These are phyloP conservation scores for Leucoma salicis DNA, from an alignment of 2,888 invertebrate species.

Conservation along the genomic window DNA sequence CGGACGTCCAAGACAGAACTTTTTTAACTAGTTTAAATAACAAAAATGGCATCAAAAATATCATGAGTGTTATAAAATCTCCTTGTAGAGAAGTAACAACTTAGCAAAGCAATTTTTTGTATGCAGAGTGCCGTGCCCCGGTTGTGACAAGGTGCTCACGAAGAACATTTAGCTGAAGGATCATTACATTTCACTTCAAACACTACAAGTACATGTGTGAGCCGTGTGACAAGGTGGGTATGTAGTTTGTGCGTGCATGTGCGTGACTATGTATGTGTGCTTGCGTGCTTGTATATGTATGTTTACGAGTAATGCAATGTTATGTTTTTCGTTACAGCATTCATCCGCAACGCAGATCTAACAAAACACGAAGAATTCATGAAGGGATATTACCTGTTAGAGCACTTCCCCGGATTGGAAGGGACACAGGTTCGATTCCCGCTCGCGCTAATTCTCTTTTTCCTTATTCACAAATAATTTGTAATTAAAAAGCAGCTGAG, in stretches of 20 bases:
- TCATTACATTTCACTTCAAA: slow-evolving; percentile 53
- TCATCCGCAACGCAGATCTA: slow-evolving; percentile 48
- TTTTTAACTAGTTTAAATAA: no score
- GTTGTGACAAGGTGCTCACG: slow-evolving; percentile 54
- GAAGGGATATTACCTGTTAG: slow-evolving; percentile 51
- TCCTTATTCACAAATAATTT: no score
- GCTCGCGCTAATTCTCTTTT: no score
- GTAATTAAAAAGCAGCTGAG: no score
- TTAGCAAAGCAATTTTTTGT: not conserved
- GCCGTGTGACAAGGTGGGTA: slow-evolving; percentile 52
- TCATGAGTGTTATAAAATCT: no score
- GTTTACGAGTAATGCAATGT: not conserved
- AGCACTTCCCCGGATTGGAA: no score
- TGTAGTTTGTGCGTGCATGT: not conserved
- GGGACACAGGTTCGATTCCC: no score
- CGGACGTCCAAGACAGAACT: no score
- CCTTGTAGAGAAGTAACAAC: no score
- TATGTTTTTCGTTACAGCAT: slow-evolving; percentile 39
- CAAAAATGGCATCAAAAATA: no score
- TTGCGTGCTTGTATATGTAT: not conserved
- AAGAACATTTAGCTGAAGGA: slow-evolving; percentile 58
- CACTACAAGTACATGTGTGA: slow-evolving; percentile 50
- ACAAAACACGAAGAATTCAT: slow-evolving; percentile 47
- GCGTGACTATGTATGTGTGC: not conserved
- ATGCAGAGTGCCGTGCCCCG: slow-evolving; percentile 54